phyloP scores from a whole-genome alignment of 2,888 invertebrate species.

The Pristionchus exspectatus region DNA sequence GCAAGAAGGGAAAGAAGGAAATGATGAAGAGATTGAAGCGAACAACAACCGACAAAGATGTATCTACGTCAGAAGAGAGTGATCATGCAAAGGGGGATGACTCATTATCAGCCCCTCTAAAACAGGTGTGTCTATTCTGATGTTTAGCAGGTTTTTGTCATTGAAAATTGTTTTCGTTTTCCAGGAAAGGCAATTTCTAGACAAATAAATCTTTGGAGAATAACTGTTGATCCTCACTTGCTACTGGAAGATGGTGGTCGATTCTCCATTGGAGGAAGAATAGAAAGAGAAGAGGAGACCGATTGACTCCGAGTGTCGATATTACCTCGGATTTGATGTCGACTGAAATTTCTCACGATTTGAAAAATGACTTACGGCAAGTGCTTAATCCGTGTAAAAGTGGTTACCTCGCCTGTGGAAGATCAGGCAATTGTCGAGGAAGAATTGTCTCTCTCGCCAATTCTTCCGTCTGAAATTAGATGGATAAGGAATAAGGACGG shows the following conservation, averaged over 20 bases:
- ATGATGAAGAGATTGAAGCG: neutral
- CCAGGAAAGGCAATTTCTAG: too few species aligned
- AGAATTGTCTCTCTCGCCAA: neutral
- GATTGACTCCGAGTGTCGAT: constrained; percentile 27
- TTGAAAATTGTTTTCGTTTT: too few species aligned
- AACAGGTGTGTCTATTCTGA: too few species aligned
- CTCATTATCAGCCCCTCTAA: neutral
- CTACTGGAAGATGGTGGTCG: constrained; percentile 47
- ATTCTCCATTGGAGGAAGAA: constrained; percentile 40
- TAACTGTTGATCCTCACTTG: constrained; percentile 25
- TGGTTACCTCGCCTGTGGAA: neutral
- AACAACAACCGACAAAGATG: too few species aligned
- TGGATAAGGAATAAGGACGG: neutral
- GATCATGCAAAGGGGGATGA: neutral
- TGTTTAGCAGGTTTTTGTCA: too few species aligned
- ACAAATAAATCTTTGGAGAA: too few species aligned
- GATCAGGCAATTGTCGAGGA: neutral
- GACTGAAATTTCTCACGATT: neutral
- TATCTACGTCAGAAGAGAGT: neutral
- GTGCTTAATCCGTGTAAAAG: neutral
- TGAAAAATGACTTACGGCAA: neutral
- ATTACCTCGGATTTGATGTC: neutral
- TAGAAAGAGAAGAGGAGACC: constrained; percentile 12
- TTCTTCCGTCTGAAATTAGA: neutral
- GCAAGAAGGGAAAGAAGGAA: neutral